Percentiles rank a stretch among this genome's conserved stretches.
Evolutionary conservation across 2,113 vertebrate species (phyloP).

Genomic region (Elachura formosa): DNA sequence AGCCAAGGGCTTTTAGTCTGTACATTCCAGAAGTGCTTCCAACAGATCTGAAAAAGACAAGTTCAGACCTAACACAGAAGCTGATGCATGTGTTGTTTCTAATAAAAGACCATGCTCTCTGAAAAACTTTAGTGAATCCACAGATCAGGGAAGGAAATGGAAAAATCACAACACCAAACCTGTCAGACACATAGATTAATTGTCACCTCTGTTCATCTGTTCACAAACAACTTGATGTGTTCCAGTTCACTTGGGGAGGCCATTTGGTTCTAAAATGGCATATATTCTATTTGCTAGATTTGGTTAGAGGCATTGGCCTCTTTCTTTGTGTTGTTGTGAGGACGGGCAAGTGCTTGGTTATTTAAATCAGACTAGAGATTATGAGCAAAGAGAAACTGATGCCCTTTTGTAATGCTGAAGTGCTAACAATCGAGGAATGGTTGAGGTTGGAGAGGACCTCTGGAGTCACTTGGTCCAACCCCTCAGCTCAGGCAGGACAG

Average conservation of each 20-base stretch:
- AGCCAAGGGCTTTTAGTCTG: not conserved
- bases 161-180: not conserved
- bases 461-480: not conserved
- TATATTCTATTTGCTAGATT: not conserved
- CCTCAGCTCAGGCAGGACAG: not conserved
- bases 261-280: not conserved
- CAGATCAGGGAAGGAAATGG: not conserved
- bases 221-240: not conserved
- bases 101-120: not conserved
- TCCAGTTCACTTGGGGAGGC: rapidly evolving
- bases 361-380: not conserved
- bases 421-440: not conserved
- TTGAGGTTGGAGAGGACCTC: not conserved
- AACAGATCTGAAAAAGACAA: not conserved
- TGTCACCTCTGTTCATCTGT: not conserved
- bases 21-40: not conserved
- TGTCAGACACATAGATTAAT: not conserved
- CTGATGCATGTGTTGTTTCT: not conserved
- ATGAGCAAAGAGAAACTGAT: not conserved
- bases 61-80: not conserved
- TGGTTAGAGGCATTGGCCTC: not conserved
- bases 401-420: not conserved
- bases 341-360: not conserved
- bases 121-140: not conserved
- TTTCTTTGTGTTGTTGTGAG: not conserved